These are phyloP conservation scores for Dastarcus helophoroides DNA, from an alignment of 2,888 invertebrate species.

Conservation along the genomic window DNA sequence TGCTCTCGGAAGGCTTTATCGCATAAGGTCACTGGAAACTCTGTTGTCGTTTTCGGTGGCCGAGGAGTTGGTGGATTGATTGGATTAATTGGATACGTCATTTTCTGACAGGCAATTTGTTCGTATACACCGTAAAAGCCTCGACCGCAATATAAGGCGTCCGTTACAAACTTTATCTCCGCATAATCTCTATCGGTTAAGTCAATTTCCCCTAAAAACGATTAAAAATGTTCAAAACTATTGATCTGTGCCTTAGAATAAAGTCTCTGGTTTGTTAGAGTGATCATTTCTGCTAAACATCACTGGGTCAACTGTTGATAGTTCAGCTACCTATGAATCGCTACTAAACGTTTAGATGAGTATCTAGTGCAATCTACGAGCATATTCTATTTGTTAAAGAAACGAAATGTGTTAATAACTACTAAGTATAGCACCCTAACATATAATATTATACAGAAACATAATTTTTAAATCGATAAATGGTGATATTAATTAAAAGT, in stretches of 20 bases:
- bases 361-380: too few species aligned
- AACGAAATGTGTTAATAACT: too few species aligned
- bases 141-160: slow-evolving; percentile 30
- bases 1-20: slow-evolving; percentile 20
- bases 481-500: too few species aligned
- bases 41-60: slow-evolving; percentile 6
- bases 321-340: slow-evolving; percentile 4
- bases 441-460: too few species aligned
- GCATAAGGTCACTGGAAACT: slow-evolving; percentile 15
- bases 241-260: too few species aligned
- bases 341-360: too few species aligned
- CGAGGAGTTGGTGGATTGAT: slow-evolving; percentile 11
- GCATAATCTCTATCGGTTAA: slow-evolving; percentile 19
- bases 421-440: too few species aligned
- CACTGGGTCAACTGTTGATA: too few species aligned
- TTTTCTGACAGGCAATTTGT: slow-evolving; percentile 29
- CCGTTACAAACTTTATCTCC: slow-evolving; percentile 34
- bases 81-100: slow-evolving; percentile 14
- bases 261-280: too few species aligned
- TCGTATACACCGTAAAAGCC: slow-evolving; percentile 38
- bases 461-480: too few species aligned
- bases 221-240: background rate
- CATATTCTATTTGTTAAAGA: too few species aligned
- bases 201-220: slow-evolving; percentile 21
- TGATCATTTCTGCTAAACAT: too few species aligned